phyloP scores from a whole-genome alignment of 92 coral and sea anemone species.

The Siderastrea radians region DNA sequence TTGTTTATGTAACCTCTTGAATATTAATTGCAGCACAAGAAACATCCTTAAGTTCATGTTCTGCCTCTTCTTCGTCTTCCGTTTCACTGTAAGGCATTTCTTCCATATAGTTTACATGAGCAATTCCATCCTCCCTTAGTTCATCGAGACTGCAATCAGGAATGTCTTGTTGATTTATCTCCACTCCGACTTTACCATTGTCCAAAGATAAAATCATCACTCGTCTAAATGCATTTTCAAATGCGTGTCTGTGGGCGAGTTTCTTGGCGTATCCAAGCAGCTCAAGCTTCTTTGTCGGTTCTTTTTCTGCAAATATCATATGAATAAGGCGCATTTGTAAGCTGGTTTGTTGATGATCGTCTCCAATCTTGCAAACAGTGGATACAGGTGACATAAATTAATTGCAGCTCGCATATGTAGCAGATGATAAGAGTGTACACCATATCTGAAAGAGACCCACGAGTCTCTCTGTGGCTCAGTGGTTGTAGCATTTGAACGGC shows the following conservation, averaged over 20 bases:
- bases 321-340: not conserved
- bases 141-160: constrained; percentile 46
- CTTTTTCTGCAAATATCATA: constrained; percentile 67
- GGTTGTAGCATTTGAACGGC: no score
- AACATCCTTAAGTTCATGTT: not conserved
- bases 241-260: constrained; percentile 86
- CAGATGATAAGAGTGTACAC: no score
- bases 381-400: no score
- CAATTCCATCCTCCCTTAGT: constrained; percentile 56
- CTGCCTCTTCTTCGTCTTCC: constrained; percentile 6
- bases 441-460: no score
- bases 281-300: constrained; percentile 70
- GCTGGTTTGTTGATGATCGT: no score
- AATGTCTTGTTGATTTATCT: constrained; percentile 75
- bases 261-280: constrained; percentile 83
- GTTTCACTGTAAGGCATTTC: constrained; percentile 40
- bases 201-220: constrained; percentile 73
- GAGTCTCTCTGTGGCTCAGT: no score
- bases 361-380: no score
- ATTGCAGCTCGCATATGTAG: no score
- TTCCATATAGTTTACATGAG: constrained; percentile 72
- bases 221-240: constrained; percentile 88
- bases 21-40: no score
- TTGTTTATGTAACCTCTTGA: no score
- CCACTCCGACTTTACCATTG: constrained; percentile 86